Conservation (phyloP, 1,140 invertebrate genomes). For the Nephotettix cincticeps region DNA sequence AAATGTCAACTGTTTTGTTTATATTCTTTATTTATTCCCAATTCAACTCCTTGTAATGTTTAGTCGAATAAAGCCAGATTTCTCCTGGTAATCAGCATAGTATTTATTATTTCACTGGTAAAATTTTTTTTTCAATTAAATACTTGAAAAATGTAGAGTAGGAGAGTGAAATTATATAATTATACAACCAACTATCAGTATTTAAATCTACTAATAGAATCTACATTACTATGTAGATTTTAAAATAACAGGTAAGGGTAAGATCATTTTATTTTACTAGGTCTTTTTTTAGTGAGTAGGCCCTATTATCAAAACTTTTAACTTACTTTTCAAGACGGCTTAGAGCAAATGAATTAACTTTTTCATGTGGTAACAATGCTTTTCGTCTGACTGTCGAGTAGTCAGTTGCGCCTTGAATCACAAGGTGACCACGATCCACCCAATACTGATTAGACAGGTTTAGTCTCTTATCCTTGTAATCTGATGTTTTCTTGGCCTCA, state of each 20-base stretch:
- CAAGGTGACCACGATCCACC: constrained; percentile 68
- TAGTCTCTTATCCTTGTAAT: constrained; percentile 61
- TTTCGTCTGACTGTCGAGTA: constrained; percentile 57
- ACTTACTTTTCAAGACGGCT: constrained; percentile 66
- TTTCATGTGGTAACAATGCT: constrained; percentile 54
- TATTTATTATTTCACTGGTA: too few relatives aligned
- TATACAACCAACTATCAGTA: background rate
- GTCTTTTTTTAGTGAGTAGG: too few relatives aligned
- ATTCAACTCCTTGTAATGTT: too few relatives aligned
- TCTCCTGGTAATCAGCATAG: too few relatives aligned
- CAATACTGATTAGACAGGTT: constrained; percentile 67
- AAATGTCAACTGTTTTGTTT: too few relatives aligned
- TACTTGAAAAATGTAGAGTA: background rate
- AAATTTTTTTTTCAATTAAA: too few relatives aligned
- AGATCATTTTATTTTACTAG: too few relatives aligned
- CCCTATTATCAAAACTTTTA: too few relatives aligned
- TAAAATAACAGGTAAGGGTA: background rate
- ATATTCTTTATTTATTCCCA: too few relatives aligned
- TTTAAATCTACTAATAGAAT: background rate
- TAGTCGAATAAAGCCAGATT: too few relatives aligned
- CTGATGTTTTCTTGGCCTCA: constrained; percentile 48
- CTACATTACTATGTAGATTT: background rate
- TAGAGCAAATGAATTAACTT: constrained; percentile 65
- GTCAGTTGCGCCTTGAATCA: constrained; percentile 67
- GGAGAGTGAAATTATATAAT: background rate